Evolutionary conservation across 2,888 invertebrate genomes (phyloP), one percentile per base, ranked within the genome.

Genomic region (Seira musarum): DNA sequence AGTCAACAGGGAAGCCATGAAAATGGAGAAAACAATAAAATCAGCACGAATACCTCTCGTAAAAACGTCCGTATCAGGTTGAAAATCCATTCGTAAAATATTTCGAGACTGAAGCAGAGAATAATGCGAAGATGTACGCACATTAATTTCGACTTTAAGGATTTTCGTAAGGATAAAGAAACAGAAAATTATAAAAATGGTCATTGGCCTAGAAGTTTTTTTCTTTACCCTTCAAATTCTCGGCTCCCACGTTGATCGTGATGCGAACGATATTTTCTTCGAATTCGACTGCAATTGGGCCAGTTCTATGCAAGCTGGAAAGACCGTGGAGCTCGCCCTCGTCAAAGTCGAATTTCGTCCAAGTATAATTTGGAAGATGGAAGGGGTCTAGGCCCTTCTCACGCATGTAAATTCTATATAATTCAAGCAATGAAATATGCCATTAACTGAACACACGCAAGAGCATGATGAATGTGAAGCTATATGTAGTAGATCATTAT

Each of bases 241-340:
- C 94, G 0, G 96, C 95, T 22, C 95, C 96, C 35, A 95, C 91
- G 88, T 94, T 93, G 85, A 95, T 89, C 81, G 92, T 91, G 2
- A 92, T 91, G 85, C 92, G 89, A 2, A 93, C 90, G 0, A 93
- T 93, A 82, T 94, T 93, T 84, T 95, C 94, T 86, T 92, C 91
- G 90, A 96, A 91, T 85, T 91, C 91, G 8, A 86, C 61, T 0
- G 92, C 92, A 71, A 96, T 93, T 87, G 95, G 93, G 0, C 95
- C 95, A 40, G 94, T 93, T 69, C 96, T 91, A 88, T 95, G 94
- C 87, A 97, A 93, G 2, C 95, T 94, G 0, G 95, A 93, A 71
- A 94, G 89, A 0, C 96, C 96, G 46, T 91, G 92, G 15, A 96
- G 88, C 93, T 94, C 94, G 0, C 95, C 95, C 84, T 95, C 92